Evolutionary conservation across 2,113 vertebrate species (phyloP).

Genomic region (Nibea albiflora): DNA sequence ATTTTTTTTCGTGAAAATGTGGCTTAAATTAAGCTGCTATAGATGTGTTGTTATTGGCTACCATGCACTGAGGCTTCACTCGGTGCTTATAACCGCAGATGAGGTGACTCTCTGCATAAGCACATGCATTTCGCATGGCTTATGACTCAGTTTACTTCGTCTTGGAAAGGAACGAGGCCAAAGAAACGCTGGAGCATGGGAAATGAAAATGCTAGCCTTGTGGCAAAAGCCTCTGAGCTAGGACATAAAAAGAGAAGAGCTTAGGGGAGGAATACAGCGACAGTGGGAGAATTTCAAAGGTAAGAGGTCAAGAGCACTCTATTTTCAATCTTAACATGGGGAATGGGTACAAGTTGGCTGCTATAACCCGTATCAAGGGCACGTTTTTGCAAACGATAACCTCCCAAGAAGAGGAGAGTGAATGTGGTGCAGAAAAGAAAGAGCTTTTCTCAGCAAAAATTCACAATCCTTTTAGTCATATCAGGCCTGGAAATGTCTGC

Average conservation of each 20-base stretch:
- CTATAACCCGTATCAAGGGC: slow-evolving; percentile 76
- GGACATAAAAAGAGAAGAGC: slow-evolving; percentile 67
- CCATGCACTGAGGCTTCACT: slow-evolving; percentile 43
- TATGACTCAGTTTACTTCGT: slow-evolving; percentile 32
- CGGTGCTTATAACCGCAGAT: slow-evolving; percentile 27
- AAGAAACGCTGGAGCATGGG: slow-evolving; percentile 30
- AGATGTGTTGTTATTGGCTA: slow-evolving; percentile 38
- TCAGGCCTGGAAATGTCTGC: slow-evolving; percentile 68
- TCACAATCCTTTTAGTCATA: slow-evolving; percentile 72
- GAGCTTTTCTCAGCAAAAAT: slow-evolving; percentile 72
- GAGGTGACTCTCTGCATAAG: slow-evolving; percentile 33
- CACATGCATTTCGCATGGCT: slow-evolving; percentile 37
- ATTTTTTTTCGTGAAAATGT: slow-evolving; percentile 42
- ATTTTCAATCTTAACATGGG: slow-evolving; percentile 79
- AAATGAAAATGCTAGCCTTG: slow-evolving; percentile 60
- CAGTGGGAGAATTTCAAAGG: slow-evolving; percentile 75
- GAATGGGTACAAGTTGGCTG: slow-evolving; percentile 66
- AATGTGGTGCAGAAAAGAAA: slow-evolving; percentile 60
- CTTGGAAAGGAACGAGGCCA: slow-evolving; percentile 2
- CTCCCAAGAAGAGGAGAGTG: slow-evolving; percentile 62
- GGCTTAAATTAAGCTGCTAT: slow-evolving; percentile 46
- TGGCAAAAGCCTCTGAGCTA: slow-evolving; percentile 71
- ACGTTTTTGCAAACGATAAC: slow-evolving; percentile 74
- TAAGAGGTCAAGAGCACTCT: slow-evolving; percentile 79
- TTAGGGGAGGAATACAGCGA: slow-evolving; percentile 55